phyloP scores from a whole-genome alignment of 2,797 vertebrate species.

The Coccyzus lansbergi region DNA sequence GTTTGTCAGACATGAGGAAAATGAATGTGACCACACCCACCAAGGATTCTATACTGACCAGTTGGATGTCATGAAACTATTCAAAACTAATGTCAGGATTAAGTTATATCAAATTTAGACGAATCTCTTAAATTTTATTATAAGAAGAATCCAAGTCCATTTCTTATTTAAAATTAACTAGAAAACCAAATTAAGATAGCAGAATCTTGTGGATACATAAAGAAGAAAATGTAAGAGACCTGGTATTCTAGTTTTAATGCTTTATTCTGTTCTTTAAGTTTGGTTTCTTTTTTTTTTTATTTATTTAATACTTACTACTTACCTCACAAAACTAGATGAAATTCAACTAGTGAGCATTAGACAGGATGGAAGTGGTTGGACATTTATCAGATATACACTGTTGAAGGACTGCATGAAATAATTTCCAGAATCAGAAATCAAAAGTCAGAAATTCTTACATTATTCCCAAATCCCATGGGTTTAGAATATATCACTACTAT shows the following conservation, averaged over 20 bases:
- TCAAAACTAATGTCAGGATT: background rate
- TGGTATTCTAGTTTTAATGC: background rate
- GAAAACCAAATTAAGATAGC: background rate
- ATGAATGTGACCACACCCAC: accelerated
- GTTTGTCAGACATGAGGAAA: background rate
- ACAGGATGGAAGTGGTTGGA: background rate
- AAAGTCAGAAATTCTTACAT: background rate
- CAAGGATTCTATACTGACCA: background rate
- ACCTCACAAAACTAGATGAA: background rate
- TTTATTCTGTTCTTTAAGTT: background rate
- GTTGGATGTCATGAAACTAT: background rate
- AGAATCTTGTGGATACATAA: background rate
- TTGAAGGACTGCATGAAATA: background rate
- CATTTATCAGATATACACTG: background rate
- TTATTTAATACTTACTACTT: background rate
- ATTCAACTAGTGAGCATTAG: background rate
- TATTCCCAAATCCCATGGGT: background rate
- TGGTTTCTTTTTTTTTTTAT: background rate
- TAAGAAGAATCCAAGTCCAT: background rate
- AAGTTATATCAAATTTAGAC: background rate
- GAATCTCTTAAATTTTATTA: background rate
- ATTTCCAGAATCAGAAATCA: background rate
- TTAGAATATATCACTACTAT: background rate
- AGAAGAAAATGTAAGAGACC: background rate
- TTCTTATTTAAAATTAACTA: background rate